Conservation (phyloP, 1,140 invertebrate species). For the Psilanteris sp. region DNA sequence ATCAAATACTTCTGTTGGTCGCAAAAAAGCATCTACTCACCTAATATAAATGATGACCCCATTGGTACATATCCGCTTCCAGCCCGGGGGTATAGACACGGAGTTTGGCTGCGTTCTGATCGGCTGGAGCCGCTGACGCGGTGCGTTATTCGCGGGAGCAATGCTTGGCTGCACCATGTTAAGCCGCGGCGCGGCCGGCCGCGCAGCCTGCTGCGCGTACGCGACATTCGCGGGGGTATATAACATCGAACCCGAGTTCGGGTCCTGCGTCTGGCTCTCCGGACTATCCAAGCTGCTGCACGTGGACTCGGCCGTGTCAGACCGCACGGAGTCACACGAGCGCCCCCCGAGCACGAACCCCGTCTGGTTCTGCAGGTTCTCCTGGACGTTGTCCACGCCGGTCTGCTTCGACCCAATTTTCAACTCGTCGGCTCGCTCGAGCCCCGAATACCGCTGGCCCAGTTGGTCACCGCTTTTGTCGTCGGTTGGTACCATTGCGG, state of each 20-base stretch:
- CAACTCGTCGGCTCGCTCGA: conserved; percentile 2
- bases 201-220: conserved; percentile 75
- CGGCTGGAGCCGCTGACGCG: conserved; percentile 55
- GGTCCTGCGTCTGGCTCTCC: conserved; percentile 71
- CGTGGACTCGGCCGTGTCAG: conserved; percentile 77
- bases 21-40: conserved; percentile 65
- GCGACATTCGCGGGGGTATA: conserved; percentile 49
- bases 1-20: conserved; percentile 5
- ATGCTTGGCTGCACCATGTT: conserved; percentile 52
- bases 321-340: conserved; percentile 75
- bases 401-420: conserved; percentile 16
- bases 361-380: conserved; percentile 6
- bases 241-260: conserved; percentile 49
- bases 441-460: conserved; percentile 2
- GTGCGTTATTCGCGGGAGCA: conserved; percentile 4
- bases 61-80: conserved; percentile 81
- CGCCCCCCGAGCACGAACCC: conserved; percentile 20
- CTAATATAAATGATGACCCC: conserved; percentile 82
- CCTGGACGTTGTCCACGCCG: conserved; percentile 8
- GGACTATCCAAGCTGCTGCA: conserved; percentile 78
- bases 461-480: conserved; percentile 13
- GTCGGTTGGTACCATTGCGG: background rate
- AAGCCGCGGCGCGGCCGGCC: conserved; percentile 37
- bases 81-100: conserved; percentile 80
- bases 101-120: conserved; percentile 55